These are phyloP conservation scores for Danio kyathit DNA, from an alignment of 2,797 vertebrate species.

Conservation along the genomic window DNA sequence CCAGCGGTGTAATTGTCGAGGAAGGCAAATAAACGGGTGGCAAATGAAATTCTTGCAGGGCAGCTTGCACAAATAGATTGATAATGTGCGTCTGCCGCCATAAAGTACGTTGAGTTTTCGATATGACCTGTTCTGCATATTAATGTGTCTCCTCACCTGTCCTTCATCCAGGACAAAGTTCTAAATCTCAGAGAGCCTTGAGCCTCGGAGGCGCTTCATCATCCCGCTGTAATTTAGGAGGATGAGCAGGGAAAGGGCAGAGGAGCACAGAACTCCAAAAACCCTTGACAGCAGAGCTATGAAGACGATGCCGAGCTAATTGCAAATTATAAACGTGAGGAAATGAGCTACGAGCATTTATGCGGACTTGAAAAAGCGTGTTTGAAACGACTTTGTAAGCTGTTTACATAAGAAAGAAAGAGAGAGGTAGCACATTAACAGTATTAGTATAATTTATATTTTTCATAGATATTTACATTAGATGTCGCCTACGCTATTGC, in stretches of 20 bases:
- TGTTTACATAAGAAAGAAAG: too few relatives aligned
- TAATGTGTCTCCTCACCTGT: constrained; percentile 82
- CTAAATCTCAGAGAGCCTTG: constrained; percentile 81
- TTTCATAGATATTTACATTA: too few relatives aligned
- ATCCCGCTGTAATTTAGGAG: constrained; percentile 76
- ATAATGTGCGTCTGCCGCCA: constrained; percentile 75
- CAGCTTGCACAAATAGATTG: constrained; percentile 81
- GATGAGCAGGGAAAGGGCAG: constrained; percentile 70
- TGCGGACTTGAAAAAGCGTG: too few relatives aligned
- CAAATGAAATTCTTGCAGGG: constrained; percentile 78
- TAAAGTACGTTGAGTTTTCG: constrained; percentile 75
- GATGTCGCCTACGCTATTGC: too few relatives aligned
- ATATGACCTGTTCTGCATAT: constrained; percentile 81
- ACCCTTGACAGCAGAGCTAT: constrained; percentile 66
- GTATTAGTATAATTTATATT: too few relatives aligned
- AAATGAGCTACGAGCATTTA: too few relatives aligned
- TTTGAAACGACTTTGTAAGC: too few relatives aligned
- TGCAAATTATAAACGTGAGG: constrained; percentile 59
- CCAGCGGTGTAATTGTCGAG: constrained; percentile 68
- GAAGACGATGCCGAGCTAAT: constrained; percentile 63
- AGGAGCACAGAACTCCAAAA: constrained; percentile 70
- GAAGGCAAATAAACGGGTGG: constrained; percentile 77
- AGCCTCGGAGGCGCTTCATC: constrained; percentile 77
- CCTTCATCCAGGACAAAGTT: constrained; percentile 80
- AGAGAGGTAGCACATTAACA: too few relatives aligned